These are phyloP conservation scores for Drosophila crucigera DNA, from an alignment of 2,888 invertebrate genomes.

Conservation along the genomic window DNA sequence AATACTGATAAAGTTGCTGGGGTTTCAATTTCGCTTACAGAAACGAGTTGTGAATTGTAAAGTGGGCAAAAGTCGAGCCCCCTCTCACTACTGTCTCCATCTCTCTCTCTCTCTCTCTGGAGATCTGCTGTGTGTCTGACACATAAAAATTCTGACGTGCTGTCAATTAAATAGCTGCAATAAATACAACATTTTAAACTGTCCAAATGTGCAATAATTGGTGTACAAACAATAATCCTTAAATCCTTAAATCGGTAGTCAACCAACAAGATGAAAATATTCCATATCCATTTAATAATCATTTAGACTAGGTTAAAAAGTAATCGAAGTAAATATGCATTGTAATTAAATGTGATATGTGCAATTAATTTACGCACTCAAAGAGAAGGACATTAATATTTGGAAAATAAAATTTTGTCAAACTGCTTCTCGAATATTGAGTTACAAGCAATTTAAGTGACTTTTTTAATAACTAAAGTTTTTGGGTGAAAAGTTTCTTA, in stretches of 20 bases:
- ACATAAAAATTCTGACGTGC: neutral
- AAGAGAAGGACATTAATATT: neutral
- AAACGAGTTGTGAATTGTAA: conserved; percentile 34
- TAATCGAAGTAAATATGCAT: neutral
- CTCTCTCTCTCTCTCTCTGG: neutral
- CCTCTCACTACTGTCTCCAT: neutral
- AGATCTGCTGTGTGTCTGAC: neutral
- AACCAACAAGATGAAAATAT: neutral
- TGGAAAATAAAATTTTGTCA: neutral
- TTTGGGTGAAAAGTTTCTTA: neutral
- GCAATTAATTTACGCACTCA: neutral
- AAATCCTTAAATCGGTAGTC: neutral
- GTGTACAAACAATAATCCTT: neutral
- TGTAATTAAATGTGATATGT: neutral
- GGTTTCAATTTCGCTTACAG: conserved; percentile 48
- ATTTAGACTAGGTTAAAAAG: neutral
- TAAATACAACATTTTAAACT: neutral
- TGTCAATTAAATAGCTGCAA: neutral
- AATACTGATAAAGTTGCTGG: conserved; percentile 52
- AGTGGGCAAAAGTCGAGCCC: conserved; percentile 30
- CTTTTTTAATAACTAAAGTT: neutral
- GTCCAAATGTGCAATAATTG: neutral
- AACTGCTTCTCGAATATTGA: neutral
- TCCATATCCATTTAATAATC: neutral
- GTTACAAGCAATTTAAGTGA: neutral